Evolutionary conservation across 2,888 invertebrate genomes (phyloP), one percentile per base, ranked within the genome.

Genomic region (Lumbricus terrestris): DNA sequence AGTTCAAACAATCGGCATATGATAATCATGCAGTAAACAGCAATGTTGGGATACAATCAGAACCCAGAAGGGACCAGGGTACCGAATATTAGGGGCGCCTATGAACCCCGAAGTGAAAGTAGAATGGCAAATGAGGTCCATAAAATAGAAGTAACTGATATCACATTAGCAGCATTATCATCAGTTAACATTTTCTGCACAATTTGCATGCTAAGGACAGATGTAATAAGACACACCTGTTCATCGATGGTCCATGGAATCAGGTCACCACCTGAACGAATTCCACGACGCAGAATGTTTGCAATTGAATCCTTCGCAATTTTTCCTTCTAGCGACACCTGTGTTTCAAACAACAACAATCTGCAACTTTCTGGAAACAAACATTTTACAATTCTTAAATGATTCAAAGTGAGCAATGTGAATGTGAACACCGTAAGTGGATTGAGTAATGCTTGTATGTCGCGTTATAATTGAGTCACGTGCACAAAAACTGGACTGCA

Each of bases 171-270:
- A 69, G n/a, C 29, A 69, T n/a, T n/a, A n/a, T n/a, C 69, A 69
- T 69, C 69, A n/a, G 69, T n/a, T 69, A n/a, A 8, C 69, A 69
- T 69, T 29, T n/a, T n/a, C 29, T 11, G 69, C n/a, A 69, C 13
- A 0, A 69, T 1, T n/a, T 11, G 69, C 69, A 69, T 69, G 29
- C 29, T n/a, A 69, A n/a, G 69, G 29, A 69, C 69, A 69, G 69
- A 29, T n/a, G 69, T n/a, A n/a, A n/a, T 11, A n/a, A 8, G n/a
- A 11, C 20, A 88, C 88, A 95, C 95, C 95, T 99, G 99, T 94
- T 99, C 99, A 11, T 98, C 97, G 6, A 99, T 96, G 90, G 98
- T 98, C 99, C 99, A 99, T 0, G 99, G 99, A 93, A 99, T 98
- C 20, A 99, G 96, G 95, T 99, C 99, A 0, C 99, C 91, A 47